Conservation (phyloP, 2,797 vertebrate genomes). For the Danio jaintianensis region DNA sequence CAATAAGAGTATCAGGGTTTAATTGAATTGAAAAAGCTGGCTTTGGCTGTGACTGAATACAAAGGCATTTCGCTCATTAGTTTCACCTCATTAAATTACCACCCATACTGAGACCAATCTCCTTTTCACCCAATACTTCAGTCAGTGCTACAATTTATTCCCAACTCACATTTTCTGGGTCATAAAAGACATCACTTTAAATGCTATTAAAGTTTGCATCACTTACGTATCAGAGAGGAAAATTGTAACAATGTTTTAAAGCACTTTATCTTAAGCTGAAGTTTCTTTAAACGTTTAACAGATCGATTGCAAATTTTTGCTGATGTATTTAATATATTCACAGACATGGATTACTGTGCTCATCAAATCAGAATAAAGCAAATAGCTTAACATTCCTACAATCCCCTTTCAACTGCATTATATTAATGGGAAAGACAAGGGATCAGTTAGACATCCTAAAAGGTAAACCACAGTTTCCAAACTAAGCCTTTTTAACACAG, state of each 20-base stretch:
- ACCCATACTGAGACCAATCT: slow-evolving; percentile 56
- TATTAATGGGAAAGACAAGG: slow-evolving; percentile 2
- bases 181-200: slow-evolving; percentile 3
- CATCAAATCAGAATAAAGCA: slow-evolving; percentile 20
- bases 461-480: not conserved
- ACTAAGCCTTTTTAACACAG: not conserved
- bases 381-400: slow-evolving; percentile 32
- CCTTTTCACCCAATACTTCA: slow-evolving; percentile 13
- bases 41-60: slow-evolving; percentile 66
- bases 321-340: slow-evolving; percentile 12
- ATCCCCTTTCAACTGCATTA: slow-evolving; percentile 33
- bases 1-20: slow-evolving; percentile 63
- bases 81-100: slow-evolving; percentile 60
- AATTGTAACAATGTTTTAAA: not conserved
- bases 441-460: not conserved
- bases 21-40: slow-evolving; percentile 71
- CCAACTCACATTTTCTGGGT: slow-evolving; percentile 7
- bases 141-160: not conserved
- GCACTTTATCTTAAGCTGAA: not conserved
- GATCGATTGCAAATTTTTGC: not conserved
- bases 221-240: not conserved
- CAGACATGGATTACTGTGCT: slow-evolving; percentile 25
- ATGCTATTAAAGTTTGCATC: not conserved
- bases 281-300: not conserved
- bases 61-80: slow-evolving; percentile 61